Base-by-base conservation (phyloP, 2,888 invertebrate genomes). In the Hydrotaea cyrtoneurina region DNA sequence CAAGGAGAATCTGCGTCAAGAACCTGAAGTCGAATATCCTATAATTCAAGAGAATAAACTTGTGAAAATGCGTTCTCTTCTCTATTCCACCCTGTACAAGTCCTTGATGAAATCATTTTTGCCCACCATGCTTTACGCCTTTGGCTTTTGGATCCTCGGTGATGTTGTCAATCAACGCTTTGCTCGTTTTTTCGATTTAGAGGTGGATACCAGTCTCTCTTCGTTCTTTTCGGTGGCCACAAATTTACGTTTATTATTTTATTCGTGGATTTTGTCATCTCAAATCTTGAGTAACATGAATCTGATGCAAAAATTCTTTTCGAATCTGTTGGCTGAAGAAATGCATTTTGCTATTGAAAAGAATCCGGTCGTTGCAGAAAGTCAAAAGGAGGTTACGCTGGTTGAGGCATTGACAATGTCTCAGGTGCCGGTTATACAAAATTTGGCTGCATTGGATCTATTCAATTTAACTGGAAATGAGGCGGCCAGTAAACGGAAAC, bases 361-460 rank as follows among this genome's bases (percentile, higher is more conserved):
- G 21, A 87, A 87, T 59, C 83, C 87, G 0, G 50, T 86, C 0
- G 66, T 86, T 7, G 93, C 93, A 64, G 92, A 82, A 2, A 46
- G 93, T 4, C 91, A 88, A 19, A 50, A 84, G 1, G 88, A 90
- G n/a, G 88, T 95, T 0, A 94, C 94, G 0, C 91, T 97, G 19
- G 93, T 94, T 53, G 94, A 95, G 86, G 95, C 95, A 23, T 90
- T 97, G 21, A 93, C 93, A 2, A 82, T 90, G 3, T 69, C 71
- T 0, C 93, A 94, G 79, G 93, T 94, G 78, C 93, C 95, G 71
- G 95, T 96, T 73, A 93, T 95, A 85, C 96, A 96, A 90, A 95
- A 96, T 89, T 93, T 97, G 77, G 97, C 96, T 7, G 96, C 95
- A 84, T 93, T 95, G 83, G 97, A 97, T 91, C 93, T 98, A 21